These are phyloP conservation scores for Onychomys leucogaster DNA, from an alignment of 2,797 vertebrate species.

Conservation along the genomic window DNA sequence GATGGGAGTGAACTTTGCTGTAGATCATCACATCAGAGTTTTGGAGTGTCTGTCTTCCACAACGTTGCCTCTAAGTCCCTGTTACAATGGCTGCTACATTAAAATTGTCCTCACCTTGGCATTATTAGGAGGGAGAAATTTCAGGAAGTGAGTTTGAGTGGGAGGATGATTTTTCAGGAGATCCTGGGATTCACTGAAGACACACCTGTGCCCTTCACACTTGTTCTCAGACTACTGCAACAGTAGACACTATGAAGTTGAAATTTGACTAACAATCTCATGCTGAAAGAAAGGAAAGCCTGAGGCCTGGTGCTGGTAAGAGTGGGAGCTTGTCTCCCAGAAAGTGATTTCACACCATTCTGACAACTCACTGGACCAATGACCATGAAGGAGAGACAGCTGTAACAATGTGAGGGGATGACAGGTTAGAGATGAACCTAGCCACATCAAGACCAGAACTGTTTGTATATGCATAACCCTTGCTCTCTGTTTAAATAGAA, in stretches of 20 bases:
- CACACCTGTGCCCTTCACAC: not conserved
- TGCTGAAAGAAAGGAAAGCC: not conserved
- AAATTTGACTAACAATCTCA: not conserved
- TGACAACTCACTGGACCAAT: not conserved
- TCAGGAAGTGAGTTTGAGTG: not conserved
- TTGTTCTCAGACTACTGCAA: not conserved
- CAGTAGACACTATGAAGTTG: not conserved
- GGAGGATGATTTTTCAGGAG: not conserved
- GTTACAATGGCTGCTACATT: not conserved
- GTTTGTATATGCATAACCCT: not conserved
- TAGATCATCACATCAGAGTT: not conserved
- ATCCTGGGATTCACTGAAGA: not conserved
- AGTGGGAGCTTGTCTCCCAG: not conserved
- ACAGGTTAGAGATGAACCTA: not conserved
- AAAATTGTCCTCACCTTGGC: not conserved
- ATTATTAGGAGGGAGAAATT: not conserved
- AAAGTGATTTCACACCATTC: not conserved
- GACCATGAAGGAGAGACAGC: not conserved
- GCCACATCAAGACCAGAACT: not conserved
- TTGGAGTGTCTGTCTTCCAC: not conserved
- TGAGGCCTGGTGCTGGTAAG: not conserved
- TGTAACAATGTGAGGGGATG: not conserved
- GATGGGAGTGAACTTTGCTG: not conserved
- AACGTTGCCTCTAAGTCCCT: not conserved
- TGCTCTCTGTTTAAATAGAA: not conserved